Conservation (phyloP, 1,140 invertebrate species). For the Vanessa atalanta region DNA sequence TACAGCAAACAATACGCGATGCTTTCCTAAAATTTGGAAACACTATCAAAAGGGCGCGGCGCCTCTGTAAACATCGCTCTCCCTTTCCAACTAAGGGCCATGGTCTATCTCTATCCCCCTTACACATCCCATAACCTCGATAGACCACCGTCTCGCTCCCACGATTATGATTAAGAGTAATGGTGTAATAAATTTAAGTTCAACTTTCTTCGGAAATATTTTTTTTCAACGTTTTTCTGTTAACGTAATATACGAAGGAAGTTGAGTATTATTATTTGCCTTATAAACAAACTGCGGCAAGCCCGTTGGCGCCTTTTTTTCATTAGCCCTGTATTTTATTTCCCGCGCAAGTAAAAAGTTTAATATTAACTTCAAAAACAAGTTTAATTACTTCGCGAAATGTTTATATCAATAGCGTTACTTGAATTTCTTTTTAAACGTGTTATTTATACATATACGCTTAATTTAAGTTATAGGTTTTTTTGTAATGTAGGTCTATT, state of each 20-base stretch:
- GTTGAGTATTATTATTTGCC: constrained; percentile 56
- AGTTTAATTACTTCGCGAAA: constrained; percentile 64
- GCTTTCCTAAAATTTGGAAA: constrained; percentile 80
- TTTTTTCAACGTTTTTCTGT: constrained; percentile 42
- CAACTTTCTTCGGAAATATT: constrained; percentile 52
- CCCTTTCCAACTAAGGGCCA: constrained; percentile 39
- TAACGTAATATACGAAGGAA: constrained; percentile 53
- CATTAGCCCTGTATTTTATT: constrained; percentile 47
- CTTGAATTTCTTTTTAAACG: constrained; percentile 11
- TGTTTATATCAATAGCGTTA: constrained; percentile 35
- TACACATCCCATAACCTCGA: constrained; percentile 31
- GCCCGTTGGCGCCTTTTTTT: constrained; percentile 51
- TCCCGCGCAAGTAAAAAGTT: constrained; percentile 55
- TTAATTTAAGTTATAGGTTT: neutral
- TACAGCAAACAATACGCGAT: constrained; percentile 68
- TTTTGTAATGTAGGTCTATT: neutral
- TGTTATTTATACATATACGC: neutral
- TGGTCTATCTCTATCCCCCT: constrained; percentile 42
- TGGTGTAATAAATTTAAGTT: constrained; percentile 65
- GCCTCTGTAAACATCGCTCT: constrained; percentile 56
- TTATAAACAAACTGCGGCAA: constrained; percentile 53
- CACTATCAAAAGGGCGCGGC: constrained; percentile 75
- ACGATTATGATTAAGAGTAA: constrained; percentile 68
- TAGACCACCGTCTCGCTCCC: constrained; percentile 41
- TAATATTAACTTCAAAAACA: constrained; percentile 60